Percentiles rank a stretch among this genome's conserved stretches.
phyloP scores from a whole-genome alignment of 2,113 vertebrate genomes.

The Anseranas semipalmata region DNA sequence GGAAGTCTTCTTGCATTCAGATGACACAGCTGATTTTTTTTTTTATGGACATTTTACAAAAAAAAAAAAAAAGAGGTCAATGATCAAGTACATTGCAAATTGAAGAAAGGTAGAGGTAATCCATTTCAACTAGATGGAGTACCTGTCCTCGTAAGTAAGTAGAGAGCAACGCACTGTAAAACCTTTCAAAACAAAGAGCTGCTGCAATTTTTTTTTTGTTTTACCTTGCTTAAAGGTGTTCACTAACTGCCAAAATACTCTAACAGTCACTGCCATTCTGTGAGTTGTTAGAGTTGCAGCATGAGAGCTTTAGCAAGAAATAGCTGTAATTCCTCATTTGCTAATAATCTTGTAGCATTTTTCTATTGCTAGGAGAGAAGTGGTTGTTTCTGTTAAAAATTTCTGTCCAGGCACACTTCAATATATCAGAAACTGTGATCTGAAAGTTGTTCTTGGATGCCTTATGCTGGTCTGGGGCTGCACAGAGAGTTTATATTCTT shows the following conservation, averaged over 20 bases:
- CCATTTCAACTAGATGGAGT: neutral
- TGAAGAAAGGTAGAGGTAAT: neutral
- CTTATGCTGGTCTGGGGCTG: fast-evolving
- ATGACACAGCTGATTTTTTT: neutral
- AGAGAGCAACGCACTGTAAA: neutral
- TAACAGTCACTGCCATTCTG: too few relatives aligned
- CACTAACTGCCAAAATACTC: neutral
- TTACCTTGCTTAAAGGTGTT: neutral
- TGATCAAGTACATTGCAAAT: neutral
- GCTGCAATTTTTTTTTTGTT: neutral
- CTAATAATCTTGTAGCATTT: neutral
- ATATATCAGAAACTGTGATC: neutral
- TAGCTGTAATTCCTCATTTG: neutral
- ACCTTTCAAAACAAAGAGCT: neutral
- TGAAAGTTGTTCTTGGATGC: neutral
- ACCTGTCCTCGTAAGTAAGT: neutral
- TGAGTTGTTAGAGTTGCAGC: neutral
- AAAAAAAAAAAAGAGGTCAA: too few relatives aligned
- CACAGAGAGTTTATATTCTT: neutral
- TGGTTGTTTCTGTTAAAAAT: neutral
- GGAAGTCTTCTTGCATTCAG: neutral
- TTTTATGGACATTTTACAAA: too few relatives aligned
- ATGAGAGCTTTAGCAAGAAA: neutral
- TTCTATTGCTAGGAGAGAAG: neutral
- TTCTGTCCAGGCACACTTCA: neutral